These are phyloP conservation scores for Diploscapter pachys DNA, from an alignment of 1,140 invertebrate genomes.

Conservation along the genomic window DNA sequence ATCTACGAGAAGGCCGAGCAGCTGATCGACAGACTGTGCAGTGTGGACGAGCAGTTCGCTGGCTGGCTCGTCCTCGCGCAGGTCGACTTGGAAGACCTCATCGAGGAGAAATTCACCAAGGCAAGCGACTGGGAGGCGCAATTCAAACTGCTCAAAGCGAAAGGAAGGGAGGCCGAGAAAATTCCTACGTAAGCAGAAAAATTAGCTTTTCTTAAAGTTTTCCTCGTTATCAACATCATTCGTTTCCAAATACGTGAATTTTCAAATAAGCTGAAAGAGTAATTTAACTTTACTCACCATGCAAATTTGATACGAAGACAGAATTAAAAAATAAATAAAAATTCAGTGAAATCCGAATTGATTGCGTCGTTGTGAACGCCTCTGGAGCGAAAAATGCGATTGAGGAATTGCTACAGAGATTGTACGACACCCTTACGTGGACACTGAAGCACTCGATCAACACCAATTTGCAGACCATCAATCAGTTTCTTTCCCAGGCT, in stretches of 20 bases:
- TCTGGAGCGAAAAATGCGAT: slow-evolving; percentile 76
- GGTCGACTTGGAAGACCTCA: slow-evolving; percentile 73
- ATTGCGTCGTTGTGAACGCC: slow-evolving; percentile 75
- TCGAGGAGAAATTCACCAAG: slow-evolving; percentile 66
- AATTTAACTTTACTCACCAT: too few species aligned
- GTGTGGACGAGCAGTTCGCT: slow-evolving; percentile 16
- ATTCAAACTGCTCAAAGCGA: slow-evolving; percentile 78
- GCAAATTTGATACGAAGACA: too few species aligned
- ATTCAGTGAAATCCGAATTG: slow-evolving; percentile 72
- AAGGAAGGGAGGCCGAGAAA: slow-evolving; percentile 81
- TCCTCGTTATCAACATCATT: too few species aligned
- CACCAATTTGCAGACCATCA: slow-evolving; percentile 64
- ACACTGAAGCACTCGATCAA: slow-evolving; percentile 72
- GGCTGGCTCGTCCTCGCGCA: slow-evolving; percentile 75
- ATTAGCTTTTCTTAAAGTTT: not conserved
- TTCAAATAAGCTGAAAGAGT: slow-evolving; percentile 32
- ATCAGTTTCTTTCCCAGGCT: slow-evolving; percentile 38
- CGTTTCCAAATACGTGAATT: slow-evolving; percentile 31
- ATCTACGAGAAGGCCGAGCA: slow-evolving; percentile 12
- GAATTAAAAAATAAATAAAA: too few species aligned
- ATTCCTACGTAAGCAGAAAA: slow-evolving; percentile 67
- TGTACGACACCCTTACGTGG: slow-evolving; percentile 81
- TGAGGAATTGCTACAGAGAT: slow-evolving; percentile 79
- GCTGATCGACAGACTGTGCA: not conserved
- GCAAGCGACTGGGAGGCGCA: slow-evolving; percentile 76